Conservation (phyloP, 2,797 vertebrate species). For the Betta splendens region DNA sequence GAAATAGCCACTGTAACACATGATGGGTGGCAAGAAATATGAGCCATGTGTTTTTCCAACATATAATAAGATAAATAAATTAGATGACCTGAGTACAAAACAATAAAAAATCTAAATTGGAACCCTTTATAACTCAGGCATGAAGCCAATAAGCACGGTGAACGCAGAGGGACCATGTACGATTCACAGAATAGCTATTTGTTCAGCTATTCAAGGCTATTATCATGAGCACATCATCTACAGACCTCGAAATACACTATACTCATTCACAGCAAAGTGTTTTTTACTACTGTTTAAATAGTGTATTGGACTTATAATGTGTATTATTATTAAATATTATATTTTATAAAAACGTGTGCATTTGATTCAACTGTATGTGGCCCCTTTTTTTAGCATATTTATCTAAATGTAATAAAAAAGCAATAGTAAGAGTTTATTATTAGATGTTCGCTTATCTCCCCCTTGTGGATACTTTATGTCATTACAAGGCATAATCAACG, state of each 20-base stretch:
- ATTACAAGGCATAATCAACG: constrained; percentile 23
- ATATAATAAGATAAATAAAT: no score
- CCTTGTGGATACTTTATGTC: constrained; percentile 17
- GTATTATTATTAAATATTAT: constrained; percentile 10
- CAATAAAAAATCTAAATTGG: neutral
- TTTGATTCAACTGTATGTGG: constrained; percentile 37
- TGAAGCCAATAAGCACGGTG: neutral
- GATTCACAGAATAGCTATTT: constrained; percentile 33
- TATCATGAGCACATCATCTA: constrained; percentile 11
- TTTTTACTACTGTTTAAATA: constrained; percentile 4
- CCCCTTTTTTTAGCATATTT: constrained; percentile 29
- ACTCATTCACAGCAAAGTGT: constrained; percentile 17
- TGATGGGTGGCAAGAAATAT: no score
- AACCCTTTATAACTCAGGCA: neutral
- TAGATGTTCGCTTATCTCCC: constrained; percentile 48
- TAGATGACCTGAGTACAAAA: no score
- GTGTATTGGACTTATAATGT: constrained; percentile 22
- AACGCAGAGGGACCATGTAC: neutral
- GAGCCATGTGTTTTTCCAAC: no score
- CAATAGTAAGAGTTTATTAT: constrained; percentile 3
- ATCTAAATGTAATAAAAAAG: neutral
- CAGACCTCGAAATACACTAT: constrained; percentile 11
- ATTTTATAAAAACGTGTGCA: constrained; percentile 13
- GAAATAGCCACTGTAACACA: no score
- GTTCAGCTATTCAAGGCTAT: constrained; percentile 24